phyloP scores from a whole-genome alignment of 2,888 invertebrate species.

The Diarsia mendica region DNA sequence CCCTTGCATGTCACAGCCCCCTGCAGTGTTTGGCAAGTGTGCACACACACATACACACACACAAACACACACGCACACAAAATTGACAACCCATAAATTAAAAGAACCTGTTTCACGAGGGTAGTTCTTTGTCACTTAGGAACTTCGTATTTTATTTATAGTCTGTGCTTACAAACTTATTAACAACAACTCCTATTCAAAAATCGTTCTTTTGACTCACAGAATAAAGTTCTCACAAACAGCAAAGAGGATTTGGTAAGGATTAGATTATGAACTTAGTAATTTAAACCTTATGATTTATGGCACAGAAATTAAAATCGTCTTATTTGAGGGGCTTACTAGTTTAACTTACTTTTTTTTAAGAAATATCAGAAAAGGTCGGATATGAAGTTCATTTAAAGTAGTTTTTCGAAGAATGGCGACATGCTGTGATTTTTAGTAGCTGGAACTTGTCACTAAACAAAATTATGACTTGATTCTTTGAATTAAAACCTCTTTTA shows the following conservation, averaged over 20 bases:
- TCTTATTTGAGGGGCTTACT: constrained; percentile 27
- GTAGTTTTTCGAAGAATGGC: constrained; percentile 60
- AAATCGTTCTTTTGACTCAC: constrained; percentile 1
- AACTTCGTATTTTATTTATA: constrained; percentile 69
- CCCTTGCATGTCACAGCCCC: constrained; percentile 82
- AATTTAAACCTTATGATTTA: constrained; percentile 68
- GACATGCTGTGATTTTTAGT: constrained; percentile 63
- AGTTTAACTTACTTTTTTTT: constrained; percentile 36
- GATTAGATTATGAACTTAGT: constrained; percentile 60
- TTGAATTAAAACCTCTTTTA: constrained; percentile 55
- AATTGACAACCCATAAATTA: constrained; percentile 87
- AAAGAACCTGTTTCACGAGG: constrained; percentile 86
- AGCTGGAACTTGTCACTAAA: constrained; percentile 57
- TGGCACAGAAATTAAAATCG: constrained; percentile 62
- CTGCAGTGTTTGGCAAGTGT: constrained; percentile 83
- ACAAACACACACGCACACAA: constrained; percentile 69
- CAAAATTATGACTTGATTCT: constrained; percentile 63
- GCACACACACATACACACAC: constrained; percentile 69
- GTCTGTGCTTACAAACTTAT: constrained; percentile 44
- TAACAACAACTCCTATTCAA: constrained; percentile 6
- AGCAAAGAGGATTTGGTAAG: constrained; percentile 28
- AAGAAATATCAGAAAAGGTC: constrained; percentile 56
- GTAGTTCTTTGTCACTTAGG: constrained; percentile 80
- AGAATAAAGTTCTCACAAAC: constrained; percentile 22
- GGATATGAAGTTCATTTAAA: constrained; percentile 56